Conservation (phyloP, 2,113 vertebrate species). For the Oncorhynchus masou region DNA sequence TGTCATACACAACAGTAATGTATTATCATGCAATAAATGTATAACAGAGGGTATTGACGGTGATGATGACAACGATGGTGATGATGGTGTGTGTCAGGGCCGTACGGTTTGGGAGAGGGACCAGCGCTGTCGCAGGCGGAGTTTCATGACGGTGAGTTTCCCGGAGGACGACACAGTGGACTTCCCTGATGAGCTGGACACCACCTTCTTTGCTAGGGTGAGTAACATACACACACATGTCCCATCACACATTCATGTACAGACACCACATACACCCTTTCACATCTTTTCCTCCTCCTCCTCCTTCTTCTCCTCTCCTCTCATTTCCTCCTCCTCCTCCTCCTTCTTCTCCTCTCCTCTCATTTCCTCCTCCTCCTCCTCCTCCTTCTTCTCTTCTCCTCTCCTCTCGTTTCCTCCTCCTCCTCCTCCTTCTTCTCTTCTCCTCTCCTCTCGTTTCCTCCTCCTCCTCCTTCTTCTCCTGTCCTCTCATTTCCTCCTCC, state of each 20-base stretch:
- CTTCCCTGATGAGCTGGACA: conserved; percentile 92
- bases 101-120: conserved; percentile 84
- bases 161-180: conserved; percentile 90
- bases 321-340: too few species aligned
- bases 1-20: not conserved
- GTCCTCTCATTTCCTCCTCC: too few species aligned
- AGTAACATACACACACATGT: conserved; percentile 35
- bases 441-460: too few species aligned
- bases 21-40: not conserved
- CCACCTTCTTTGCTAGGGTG: conserved; percentile 95
- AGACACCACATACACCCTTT: not conserved
- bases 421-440: too few species aligned
- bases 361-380: too few species aligned
- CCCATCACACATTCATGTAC: too few species aligned
- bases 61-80: not conserved
- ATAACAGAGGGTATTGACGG: not conserved
- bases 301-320: too few species aligned
- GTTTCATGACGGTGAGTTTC: conserved; percentile 90
- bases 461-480: too few species aligned
- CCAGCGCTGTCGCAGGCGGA: conserved; percentile 78
- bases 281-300: too few species aligned
- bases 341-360: too few species aligned
- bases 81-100: conserved; percentile 71
- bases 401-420: too few species aligned
- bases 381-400: too few species aligned